These are phyloP conservation scores for Sceloporus tristichus DNA, from an alignment of 2,113 vertebrate genomes.

Conservation along the genomic window DNA sequence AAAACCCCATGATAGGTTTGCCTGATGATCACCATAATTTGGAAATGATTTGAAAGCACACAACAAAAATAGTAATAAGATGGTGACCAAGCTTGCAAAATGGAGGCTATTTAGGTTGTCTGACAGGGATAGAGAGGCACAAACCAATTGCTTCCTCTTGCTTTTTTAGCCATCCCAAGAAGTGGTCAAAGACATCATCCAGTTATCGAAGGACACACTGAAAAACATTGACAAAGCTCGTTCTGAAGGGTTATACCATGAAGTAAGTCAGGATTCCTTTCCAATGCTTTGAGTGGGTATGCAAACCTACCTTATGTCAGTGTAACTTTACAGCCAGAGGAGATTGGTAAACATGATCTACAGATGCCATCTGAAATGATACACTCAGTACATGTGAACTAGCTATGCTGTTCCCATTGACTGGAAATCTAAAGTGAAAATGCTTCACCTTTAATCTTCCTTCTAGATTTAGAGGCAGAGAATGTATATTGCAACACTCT, in stretches of 20 bases:
- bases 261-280: constrained; percentile 79
- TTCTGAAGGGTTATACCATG: constrained; percentile 87
- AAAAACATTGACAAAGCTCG: constrained; percentile 91
- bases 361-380: neutral
- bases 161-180: constrained; percentile 85
- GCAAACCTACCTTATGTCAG: neutral
- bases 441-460: too few relatives aligned
- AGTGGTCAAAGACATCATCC: constrained; percentile 87
- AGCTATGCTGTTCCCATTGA: too few relatives aligned
- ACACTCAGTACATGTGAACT: neutral
- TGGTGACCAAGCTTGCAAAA: neutral
- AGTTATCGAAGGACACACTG: constrained; percentile 84
- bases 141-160: neutral
- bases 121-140: neutral
- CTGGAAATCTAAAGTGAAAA: too few relatives aligned
- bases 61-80: neutral
- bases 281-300: neutral
- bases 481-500: too few relatives aligned
- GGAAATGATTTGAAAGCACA: too few relatives aligned
- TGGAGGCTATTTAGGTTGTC: neutral
- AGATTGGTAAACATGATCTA: neutral
- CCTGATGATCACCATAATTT: too few relatives aligned
- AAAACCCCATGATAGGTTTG: too few relatives aligned
- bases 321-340: neutral
- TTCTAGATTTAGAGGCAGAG: too few relatives aligned